A percentile compares a stretch with the other conserved stretches of the same genome.
Evolutionary conservation across 2,113 vertebrate genomes (phyloP).

Genomic region (Oenanthe oenanthe): DNA sequence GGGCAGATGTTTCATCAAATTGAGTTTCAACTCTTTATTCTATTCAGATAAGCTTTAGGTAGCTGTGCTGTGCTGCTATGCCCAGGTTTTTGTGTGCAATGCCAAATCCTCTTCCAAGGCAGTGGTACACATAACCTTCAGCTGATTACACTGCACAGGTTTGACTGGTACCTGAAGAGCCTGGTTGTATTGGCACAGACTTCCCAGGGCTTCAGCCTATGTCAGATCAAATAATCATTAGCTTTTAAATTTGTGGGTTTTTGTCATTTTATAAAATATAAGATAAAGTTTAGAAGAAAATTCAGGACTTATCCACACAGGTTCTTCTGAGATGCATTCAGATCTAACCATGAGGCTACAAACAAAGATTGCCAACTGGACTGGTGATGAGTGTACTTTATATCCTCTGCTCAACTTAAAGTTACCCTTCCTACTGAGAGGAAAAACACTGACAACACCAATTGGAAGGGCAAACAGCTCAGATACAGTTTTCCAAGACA

Average conservation of each 20-base stretch:
- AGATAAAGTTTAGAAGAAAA: too few relatives aligned
- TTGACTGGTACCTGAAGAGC: neutral
- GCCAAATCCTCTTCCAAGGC: neutral
- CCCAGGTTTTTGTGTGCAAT: neutral
- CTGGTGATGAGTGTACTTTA: accelerated
- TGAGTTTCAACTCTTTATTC: neutral
- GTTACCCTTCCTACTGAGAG: neutral
- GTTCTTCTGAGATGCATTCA: neutral
- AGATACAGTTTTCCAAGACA: neutral
- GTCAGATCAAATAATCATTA: neutral
- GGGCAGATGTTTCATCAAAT: neutral
- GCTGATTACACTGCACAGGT: neutral
- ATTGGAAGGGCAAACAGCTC: neutral
- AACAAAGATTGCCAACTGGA: neutral
- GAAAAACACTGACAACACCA: neutral
- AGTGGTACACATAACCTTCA: neutral
- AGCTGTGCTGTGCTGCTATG: neutral
- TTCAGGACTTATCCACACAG: neutral
- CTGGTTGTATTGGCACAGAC: neutral
- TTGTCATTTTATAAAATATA: neutral
- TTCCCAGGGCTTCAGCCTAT: neutral
- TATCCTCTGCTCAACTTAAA: neutral
- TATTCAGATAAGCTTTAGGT: neutral
- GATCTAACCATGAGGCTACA: neutral
- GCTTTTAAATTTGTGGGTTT: neutral